phyloP scores from a whole-genome alignment of 2,113 vertebrate species.

The Daphoenositta chrysoptera region DNA sequence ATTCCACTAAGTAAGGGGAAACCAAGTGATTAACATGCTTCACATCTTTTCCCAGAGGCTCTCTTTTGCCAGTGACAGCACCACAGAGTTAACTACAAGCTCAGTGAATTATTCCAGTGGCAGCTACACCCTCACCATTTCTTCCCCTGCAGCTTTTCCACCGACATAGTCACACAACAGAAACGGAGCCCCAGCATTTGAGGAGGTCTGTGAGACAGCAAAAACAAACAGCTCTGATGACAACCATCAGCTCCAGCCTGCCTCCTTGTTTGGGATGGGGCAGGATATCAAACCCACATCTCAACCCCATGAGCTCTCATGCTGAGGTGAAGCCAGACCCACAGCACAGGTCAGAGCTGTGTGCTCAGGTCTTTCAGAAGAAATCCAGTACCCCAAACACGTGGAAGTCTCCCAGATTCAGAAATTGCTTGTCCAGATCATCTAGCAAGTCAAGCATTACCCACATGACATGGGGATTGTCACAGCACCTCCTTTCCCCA shows the following conservation, averaged over 20 bases:
- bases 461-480: fast-evolving
- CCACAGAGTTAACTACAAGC: background rate
- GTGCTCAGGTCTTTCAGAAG: background rate
- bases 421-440: background rate
- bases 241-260: background rate
- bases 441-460: background rate
- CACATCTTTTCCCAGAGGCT: background rate
- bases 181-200: background rate
- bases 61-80: background rate
- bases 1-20: background rate
- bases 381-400: fast-evolving
- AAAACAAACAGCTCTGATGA: background rate
- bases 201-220: background rate
- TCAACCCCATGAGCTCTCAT: background rate
- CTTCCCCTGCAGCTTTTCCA: background rate
- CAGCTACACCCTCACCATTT: background rate
- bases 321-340: background rate
- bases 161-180: background rate
- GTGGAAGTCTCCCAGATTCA: background rate
- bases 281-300: background rate
- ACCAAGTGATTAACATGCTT: background rate
- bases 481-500: background rate
- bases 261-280: no score
- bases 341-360: background rate
- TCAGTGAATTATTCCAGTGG: background rate